Conservation (phyloP, 2,113 vertebrate genomes). For the Nerophis lumbriciformis region DNA sequence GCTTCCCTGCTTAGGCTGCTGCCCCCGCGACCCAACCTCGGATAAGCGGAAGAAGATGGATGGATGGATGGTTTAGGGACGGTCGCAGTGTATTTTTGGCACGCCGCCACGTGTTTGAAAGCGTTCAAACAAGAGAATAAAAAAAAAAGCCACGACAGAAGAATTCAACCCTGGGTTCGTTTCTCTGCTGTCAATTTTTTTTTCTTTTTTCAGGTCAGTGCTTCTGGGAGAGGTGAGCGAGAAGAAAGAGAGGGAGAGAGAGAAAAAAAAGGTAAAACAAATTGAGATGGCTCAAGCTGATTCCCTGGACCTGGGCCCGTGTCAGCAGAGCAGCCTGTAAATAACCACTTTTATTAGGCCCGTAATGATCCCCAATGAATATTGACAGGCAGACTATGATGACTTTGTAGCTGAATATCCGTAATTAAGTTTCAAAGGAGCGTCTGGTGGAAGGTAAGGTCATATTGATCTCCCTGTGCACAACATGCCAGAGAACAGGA, state of each 20-base stretch:
- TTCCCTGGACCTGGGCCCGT: conserved; percentile 56
- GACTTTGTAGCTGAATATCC: conserved; percentile 78
- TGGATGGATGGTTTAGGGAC: conserved; percentile 42
- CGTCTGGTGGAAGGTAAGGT: conserved; percentile 72
- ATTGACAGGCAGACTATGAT: conserved; percentile 75
- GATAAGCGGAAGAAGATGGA: too few species aligned
- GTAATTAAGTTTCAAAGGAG: conserved; percentile 80
- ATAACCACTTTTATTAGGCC: conserved; percentile 76
- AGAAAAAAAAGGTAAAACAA: conserved; percentile 42
- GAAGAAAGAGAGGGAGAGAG: conserved; percentile 10
- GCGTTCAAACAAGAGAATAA: conserved; percentile 56
- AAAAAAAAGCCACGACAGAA: conserved; percentile 49
- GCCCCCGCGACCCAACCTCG: too few species aligned
- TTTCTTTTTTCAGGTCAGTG: conserved; percentile 72
- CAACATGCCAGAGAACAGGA: conserved; percentile 72
- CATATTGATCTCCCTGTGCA: conserved; percentile 71
- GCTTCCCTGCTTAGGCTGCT: too few species aligned
- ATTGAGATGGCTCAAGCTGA: conserved; percentile 67
- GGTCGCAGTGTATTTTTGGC: conserved; percentile 24
- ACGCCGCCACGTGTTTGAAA: conserved; percentile 21
- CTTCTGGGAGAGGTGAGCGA: conserved; percentile 61
- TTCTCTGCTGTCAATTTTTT: conserved; percentile 69
- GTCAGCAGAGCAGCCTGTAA: conserved; percentile 69
- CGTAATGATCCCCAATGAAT: conserved; percentile 77
- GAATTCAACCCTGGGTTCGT: conserved; percentile 57